Base-by-base conservation (phyloP, 2,113 vertebrate genomes). In the Zapus hudsonius region DNA sequence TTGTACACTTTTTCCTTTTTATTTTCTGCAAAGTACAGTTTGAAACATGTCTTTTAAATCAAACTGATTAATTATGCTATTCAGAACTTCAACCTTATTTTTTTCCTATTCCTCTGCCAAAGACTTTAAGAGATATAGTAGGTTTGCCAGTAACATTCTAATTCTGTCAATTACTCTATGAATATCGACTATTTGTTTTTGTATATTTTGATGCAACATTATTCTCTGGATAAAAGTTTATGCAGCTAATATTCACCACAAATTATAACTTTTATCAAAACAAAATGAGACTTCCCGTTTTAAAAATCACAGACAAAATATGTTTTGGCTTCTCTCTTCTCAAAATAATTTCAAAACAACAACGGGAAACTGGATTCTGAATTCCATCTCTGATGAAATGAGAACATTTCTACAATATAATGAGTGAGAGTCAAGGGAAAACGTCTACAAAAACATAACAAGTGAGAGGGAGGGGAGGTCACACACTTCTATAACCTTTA, bases 181-280 rank as follows among this genome's bases (percentile, higher is more conserved):
- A 93, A 94, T 89, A 95, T 75, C 36, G 80, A 91, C 63, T 89
- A 87, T 90, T 91, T 75, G 57, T 72, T 92, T 90, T 92, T 90
- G 55, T 44, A 23, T 93, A 59, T 95, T 96, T 84, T 84, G 75
- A 80, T 76, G 78, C 31, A 92, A 74, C 38, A 70, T 76, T 73
- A 86, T 86, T 94, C 44, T 89, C 31, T 12, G 52, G 82, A 86
- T 78, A 76, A 91, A 92, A 93, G 29, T 92, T 86, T 93, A 19
- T 80, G 36, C 66, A 44, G 72, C n/a, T 63, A 92, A 82, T 67
- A 74, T 52, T 95, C 59, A 44, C 31, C 55, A 22, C 17, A 78
- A 94, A 90, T 80, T 92, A 2, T 85, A 76, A 83, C 15, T 90
- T 96, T 93, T 83, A 78, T 74, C 64, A 80, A 79, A 94, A 90